Conservation (phyloP, 2,797 vertebrate genomes). For the Eutrigla gurnardus region DNA sequence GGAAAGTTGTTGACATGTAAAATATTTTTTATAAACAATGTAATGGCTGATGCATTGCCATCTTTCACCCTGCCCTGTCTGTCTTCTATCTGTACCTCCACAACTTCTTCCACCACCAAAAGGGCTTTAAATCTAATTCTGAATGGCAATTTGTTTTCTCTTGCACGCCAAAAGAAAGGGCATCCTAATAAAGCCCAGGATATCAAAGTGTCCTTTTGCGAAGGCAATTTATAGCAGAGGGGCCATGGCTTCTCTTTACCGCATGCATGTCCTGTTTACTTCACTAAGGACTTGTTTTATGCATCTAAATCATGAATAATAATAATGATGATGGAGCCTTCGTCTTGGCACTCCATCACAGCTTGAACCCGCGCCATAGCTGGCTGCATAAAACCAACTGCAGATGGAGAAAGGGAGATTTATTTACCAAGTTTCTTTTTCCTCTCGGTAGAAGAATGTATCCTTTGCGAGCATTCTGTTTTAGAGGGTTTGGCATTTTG, state of each 20-base stretch:
- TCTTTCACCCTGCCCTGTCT: conserved; percentile 23
- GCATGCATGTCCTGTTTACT: conserved; percentile 69
- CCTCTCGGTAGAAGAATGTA: conserved; percentile 9
- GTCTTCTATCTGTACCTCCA: conserved; percentile 30
- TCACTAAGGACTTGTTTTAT: conserved; percentile 68
- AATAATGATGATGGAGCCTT: conserved; percentile 63
- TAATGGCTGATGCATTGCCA: conserved; percentile 24
- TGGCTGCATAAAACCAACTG: conserved; percentile 48
- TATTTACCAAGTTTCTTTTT: conserved; percentile 28
- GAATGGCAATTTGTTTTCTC: conserved; percentile 54
- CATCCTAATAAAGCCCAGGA: conserved; percentile 66
- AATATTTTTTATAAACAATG: conserved; percentile 32
- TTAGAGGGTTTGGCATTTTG: conserved; percentile 42
- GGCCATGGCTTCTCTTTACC: conserved; percentile 55
- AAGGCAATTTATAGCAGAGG: conserved; percentile 59
- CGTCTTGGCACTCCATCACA: conserved; percentile 56
- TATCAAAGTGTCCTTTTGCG: conserved; percentile 72
- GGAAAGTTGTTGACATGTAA: conserved; percentile 26
- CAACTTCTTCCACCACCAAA: conserved; percentile 22
- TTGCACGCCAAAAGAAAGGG: conserved; percentile 72
- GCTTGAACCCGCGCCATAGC: conserved; percentile 52
- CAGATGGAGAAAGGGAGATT: conserved; percentile 16
- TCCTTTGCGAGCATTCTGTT: conserved; percentile 17
- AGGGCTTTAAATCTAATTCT: conserved; percentile 53
- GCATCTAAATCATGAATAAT: conserved; percentile 68